These are phyloP conservation scores for Cottus gobio DNA, from an alignment of 2,113 vertebrate genomes.

Conservation along the genomic window DNA sequence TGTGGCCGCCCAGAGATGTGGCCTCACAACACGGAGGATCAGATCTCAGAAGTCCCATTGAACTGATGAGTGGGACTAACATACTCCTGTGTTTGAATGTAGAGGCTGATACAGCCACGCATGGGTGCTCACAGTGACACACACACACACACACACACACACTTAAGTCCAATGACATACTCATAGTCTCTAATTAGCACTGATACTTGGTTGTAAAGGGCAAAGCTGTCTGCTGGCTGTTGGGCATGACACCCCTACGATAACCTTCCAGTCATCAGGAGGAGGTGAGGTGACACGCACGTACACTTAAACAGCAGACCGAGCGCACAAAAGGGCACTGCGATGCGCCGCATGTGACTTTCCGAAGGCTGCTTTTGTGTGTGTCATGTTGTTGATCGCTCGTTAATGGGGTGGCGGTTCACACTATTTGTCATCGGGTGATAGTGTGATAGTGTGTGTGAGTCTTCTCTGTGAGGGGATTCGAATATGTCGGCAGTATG, in stretches of 20 bases:
- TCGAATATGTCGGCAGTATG: not conserved
- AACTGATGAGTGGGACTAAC: constrained; percentile 30
- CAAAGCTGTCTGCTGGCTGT: constrained; percentile 72
- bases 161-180: constrained; percentile 57
- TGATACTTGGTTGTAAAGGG: constrained; percentile 67
- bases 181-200: constrained; percentile 73
- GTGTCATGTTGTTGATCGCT: constrained; percentile 11
- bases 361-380: not conserved
- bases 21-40: constrained; percentile 26
- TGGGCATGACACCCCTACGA: constrained; percentile 55
- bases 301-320: constrained; percentile 8
- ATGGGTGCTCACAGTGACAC: constrained; percentile 38
- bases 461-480: constrained; percentile 13
- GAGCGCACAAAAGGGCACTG: constrained; percentile 9
- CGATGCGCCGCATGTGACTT: not conserved
- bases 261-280: constrained; percentile 58
- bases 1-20: constrained; percentile 30
- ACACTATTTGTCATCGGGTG: constrained; percentile 10
- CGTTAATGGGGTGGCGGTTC: constrained; percentile 15
- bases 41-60: constrained; percentile 41
- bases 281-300: constrained; percentile 2
- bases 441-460: not conserved
- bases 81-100: constrained; percentile 23
- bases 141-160: constrained; percentile 12
- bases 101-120: constrained; percentile 26